A percentile compares a stretch with the other conserved stretches of the same genome.
phyloP scores from a whole-genome alignment of 2,888 invertebrate genomes.

The Noctua fimbriata region DNA sequence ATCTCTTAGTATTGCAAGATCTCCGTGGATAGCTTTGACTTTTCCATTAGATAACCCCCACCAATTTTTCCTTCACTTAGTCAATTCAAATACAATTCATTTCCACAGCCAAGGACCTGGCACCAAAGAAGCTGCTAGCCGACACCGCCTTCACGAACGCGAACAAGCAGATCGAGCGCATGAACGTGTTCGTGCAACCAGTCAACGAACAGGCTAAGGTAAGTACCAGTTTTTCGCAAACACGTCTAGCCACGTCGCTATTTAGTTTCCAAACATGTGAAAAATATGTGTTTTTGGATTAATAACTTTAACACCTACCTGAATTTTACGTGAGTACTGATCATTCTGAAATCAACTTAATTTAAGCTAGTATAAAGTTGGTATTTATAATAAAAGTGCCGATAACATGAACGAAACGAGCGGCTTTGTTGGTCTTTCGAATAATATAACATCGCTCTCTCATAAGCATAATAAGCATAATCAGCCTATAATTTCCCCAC shows the following conservation, averaged over 20 bases:
- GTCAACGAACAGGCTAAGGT: conserved; percentile 91
- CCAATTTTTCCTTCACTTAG: not conserved
- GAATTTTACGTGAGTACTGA: not conserved
- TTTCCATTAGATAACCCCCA: not conserved
- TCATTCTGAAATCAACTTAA: not conserved
- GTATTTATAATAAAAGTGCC: not conserved
- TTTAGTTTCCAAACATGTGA: not conserved
- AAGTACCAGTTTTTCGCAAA: conserved; percentile 12
- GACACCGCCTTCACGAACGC: conserved; percentile 86
- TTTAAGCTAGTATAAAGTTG: not conserved
- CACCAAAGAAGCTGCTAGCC: conserved; percentile 80
- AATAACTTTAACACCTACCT: not conserved
- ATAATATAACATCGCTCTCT: not conserved
- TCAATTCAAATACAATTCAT: not conserved
- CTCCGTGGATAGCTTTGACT: not conserved
- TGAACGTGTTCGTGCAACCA: conserved; percentile 92
- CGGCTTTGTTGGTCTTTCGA: not conserved
- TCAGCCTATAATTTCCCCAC: no score
- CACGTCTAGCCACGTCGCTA: not conserved
- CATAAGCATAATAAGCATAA: no score
- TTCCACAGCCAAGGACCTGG: conserved; percentile 78
- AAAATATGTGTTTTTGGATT: not conserved
- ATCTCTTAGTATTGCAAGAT: not conserved
- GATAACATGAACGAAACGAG: not conserved
- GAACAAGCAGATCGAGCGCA: conserved; percentile 91